A percentile compares a stretch with the other conserved stretches of the same genome.
These are phyloP conservation scores for Rhincodon typus DNA, from an alignment of 2,797 vertebrate species.

Conservation along the genomic window DNA sequence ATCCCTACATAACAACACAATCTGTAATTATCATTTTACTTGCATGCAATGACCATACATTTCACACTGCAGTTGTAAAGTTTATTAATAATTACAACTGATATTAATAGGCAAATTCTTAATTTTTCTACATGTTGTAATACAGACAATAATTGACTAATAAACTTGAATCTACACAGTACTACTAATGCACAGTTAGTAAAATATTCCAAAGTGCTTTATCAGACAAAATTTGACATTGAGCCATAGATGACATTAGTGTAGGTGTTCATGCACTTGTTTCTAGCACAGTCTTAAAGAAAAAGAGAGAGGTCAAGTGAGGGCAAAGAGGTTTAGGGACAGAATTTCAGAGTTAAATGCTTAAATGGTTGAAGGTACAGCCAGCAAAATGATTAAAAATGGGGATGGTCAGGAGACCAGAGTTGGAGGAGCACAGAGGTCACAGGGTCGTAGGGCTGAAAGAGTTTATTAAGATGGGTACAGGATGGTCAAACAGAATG, in stretches of 20 bases:
- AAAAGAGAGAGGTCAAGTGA: background rate
- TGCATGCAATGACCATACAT: background rate
- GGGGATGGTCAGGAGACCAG: no score
- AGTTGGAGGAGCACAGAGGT: background rate
- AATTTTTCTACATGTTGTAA: background rate
- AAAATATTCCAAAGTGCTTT: background rate
- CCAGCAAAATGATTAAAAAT: no score
- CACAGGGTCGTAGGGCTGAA: background rate
- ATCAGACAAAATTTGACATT: background rate
- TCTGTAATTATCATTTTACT: background rate
- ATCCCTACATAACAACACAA: background rate
- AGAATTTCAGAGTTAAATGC: background rate
- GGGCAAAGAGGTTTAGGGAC: background rate
- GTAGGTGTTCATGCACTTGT: background rate
- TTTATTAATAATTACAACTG: background rate
- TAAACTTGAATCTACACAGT: background rate
- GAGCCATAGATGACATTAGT: background rate
- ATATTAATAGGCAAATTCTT: background rate
- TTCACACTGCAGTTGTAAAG: background rate
- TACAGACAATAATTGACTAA: background rate
- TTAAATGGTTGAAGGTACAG: background rate
- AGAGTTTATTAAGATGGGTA: background rate
- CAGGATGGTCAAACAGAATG: background rate
- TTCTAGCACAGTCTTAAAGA: background rate
- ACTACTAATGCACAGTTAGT: background rate